A percentile compares a stretch with the other conserved stretches of the same genome.
These are phyloP conservation scores for Chaenocephalus aceratus DNA, from an alignment of 2,113 vertebrate genomes.

Conservation along the genomic window DNA sequence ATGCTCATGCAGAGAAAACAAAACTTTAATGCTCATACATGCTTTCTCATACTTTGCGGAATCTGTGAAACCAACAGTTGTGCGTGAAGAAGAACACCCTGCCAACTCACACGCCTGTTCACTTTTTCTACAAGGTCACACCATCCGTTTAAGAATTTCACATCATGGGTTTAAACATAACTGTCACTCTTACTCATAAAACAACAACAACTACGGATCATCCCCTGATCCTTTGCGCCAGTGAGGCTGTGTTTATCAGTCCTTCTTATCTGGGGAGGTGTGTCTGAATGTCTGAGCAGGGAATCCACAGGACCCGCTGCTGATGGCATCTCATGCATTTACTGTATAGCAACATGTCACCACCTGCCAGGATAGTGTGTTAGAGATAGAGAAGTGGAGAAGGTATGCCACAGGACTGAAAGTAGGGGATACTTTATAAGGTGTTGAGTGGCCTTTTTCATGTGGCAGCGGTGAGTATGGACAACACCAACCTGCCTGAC, in stretches of 20 bases:
- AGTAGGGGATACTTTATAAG: slow-evolving; percentile 1
- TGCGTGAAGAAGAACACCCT: slow-evolving; percentile 5
- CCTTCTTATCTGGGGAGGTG: slow-evolving; percentile 11
- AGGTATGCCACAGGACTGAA: slow-evolving; percentile 25
- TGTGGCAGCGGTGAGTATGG: slow-evolving; percentile 35
- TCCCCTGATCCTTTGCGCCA: slow-evolving; percentile 17
- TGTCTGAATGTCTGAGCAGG: slow-evolving; percentile 35
- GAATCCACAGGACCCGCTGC: slow-evolving; percentile 23
- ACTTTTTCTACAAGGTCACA: not conserved
- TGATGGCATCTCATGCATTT: slow-evolving; percentile 49
- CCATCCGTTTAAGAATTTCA: not conserved
- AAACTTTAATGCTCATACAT: slow-evolving; percentile 39
- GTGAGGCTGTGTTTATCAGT: slow-evolving; percentile 21
- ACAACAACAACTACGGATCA: not conserved
- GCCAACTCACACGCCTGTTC: slow-evolving; percentile 6
- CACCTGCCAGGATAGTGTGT: slow-evolving; percentile 46
- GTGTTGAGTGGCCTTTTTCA: slow-evolving; percentile 43
- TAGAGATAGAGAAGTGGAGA: slow-evolving; percentile 11
- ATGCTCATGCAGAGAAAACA: slow-evolving; percentile 12
- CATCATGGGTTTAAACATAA: slow-evolving; percentile 21
- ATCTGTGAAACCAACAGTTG: slow-evolving; percentile 11
- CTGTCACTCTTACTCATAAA: not conserved
- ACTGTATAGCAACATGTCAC: slow-evolving; percentile 42
- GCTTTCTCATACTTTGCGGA: slow-evolving; percentile 26
- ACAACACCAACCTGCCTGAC: slow-evolving; percentile 15